Conservation (phyloP, 2,797 vertebrate genomes). For the Otolemur crassicaudatus region DNA sequence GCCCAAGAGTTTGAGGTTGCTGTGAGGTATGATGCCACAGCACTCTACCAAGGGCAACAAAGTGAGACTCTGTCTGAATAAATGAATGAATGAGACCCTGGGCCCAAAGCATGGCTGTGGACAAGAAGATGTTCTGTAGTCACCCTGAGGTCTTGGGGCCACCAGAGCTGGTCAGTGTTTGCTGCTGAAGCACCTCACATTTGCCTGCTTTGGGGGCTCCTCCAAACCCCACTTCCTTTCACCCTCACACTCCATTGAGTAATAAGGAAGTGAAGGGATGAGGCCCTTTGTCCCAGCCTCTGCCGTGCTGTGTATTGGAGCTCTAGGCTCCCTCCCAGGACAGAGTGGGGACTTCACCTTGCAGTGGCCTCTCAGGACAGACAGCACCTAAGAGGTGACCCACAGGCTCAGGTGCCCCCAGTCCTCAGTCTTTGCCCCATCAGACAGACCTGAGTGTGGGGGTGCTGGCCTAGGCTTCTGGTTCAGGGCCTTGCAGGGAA, state of each 20-base stretch:
- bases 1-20: too few species aligned
- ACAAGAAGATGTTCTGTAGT: neutral
- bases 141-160: fast-evolving
- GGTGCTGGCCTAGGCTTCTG: neutral
- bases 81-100: too few species aligned
- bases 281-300: neutral
- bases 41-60: too few species aligned
- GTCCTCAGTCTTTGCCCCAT: neutral
- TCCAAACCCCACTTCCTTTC: neutral
- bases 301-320: fast-evolving
- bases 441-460: neutral
- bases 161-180: neutral
- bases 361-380: neutral
- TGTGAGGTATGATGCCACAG: too few species aligned
- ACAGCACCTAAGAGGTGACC: neutral
- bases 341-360: neutral
- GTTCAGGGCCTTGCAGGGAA: fast-evolving
- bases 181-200: neutral
- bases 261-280: neutral
- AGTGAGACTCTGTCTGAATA: too few species aligned
- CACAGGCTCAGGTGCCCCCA: fast-evolving
- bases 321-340: fast-evolving
- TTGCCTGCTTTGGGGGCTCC: neutral
- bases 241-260: neutral
- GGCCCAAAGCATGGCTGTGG: neutral